Conservation (phyloP, 2,888 invertebrate species). For the Plebejus melissa region DNA sequence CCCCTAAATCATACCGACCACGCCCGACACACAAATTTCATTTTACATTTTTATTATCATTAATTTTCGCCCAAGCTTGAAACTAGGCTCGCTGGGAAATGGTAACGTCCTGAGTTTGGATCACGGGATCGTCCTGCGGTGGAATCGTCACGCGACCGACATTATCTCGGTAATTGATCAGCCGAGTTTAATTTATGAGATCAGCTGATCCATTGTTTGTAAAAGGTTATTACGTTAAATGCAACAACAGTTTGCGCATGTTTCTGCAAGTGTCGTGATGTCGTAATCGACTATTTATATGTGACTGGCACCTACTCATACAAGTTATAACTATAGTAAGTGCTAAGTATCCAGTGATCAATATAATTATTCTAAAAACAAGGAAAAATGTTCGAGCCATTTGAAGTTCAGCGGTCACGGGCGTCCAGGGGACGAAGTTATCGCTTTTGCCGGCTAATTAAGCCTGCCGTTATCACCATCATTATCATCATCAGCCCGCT, state of each 20-base stretch:
- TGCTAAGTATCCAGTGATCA: neutral
- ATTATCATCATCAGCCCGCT: neutral
- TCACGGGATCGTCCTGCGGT: neutral
- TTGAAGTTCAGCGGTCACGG: neutral
- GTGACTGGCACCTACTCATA: neutral
- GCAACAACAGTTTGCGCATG: neutral
- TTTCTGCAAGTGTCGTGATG: neutral
- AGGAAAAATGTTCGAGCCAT: neutral
- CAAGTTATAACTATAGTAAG: neutral
- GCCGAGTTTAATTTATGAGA: neutral
- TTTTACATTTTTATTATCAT: conserved; percentile 17
- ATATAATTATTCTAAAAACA: neutral
- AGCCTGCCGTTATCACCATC: neutral
- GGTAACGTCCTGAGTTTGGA: neutral
- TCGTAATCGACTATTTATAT: neutral
- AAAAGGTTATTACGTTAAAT: neutral
- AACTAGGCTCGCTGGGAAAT: neutral
- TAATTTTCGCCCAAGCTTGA: neutral
- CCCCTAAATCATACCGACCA: conserved; percentile 14
- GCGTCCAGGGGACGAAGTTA: neutral
- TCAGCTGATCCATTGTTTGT: neutral
- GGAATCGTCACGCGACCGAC: neutral
- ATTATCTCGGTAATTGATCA: neutral
- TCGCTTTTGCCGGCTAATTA: neutral
- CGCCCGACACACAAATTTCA: conserved; percentile 16